Base-by-base conservation (phyloP, 2,797 vertebrate genomes). In the Gallinago solitaria region DNA sequence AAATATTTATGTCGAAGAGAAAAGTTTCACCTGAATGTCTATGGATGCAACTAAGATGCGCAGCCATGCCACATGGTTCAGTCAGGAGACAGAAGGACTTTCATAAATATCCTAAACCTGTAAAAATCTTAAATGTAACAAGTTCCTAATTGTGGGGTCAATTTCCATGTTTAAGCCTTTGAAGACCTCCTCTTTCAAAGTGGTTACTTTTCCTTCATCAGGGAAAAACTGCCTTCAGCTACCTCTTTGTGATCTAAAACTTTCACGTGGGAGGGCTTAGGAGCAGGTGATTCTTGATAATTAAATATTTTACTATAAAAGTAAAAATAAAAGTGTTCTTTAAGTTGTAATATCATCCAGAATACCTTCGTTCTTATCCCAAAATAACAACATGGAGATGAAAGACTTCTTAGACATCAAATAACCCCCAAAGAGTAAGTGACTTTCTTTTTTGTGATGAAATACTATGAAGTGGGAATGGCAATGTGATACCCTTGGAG, bases 391-490 rank as follows among this genome's bases (percentile, higher is more conserved):
- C 33, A 11, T 24, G 13, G 43, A 89, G 37, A 87, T 92, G 63
- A 95, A 93, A 94, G 86, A 16, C 50, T 69, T 88, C 69, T 91
- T 33, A 88, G 69, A 70, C 51, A 69, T 70, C 59, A 92, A 90
- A 90, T 73, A 93, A 60, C 11, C 43, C 45, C 63, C 39, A 28
- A 87, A 92, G 60, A 45, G 32, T 85, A 85, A 93, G 64, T 39
- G 33, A 83, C n/a, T 87, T 81, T 78, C 30, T 83, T 54, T 78
- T 82, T 79, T 48, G 63, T 70, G 47, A 78, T 95, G n/a, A 92
- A 91, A 95, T 93, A 73, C 61, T 61, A 11, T 73, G 61, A 87
- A 90, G 77, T 51, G 51, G 59, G 90, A 94, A 94, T 79, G 81
- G 74, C 81, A 84, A 85, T 48, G 39, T 60, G 80, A 90, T 92